Conservation (phyloP, 2,113 vertebrate species). For the Xenopus tropicalis region UCB_Xtro_10.0 CM004450.2:93321001-93321500, state of each 20-base stretch:
- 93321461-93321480: constrained; percentile 49
- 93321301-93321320: constrained; percentile 62
- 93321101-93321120: no score
- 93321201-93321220: background rate
- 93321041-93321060: no score
- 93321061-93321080: no score
- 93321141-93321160: no score
- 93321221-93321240: background rate
- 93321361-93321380: constrained; percentile 56
- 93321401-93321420: constrained; percentile 60
- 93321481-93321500: constrained; percentile 51
- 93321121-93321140: no score
- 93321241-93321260: constrained; percentile 49
- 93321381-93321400: constrained; percentile 60
- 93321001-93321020: no score
- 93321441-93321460: constrained; percentile 58
- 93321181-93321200: constrained; percentile 2
- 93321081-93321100: no score
- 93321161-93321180: background rate
- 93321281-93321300: constrained; percentile 53
- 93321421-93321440: constrained; percentile 58
- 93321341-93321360: constrained; percentile 63
- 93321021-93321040: no score
- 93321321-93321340: constrained; percentile 57
- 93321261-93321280: constrained; percentile 67